Evolutionary conservation across 2,888 invertebrate species (phyloP).

Genomic region (Rhogogaster chlorosoma): DNA sequence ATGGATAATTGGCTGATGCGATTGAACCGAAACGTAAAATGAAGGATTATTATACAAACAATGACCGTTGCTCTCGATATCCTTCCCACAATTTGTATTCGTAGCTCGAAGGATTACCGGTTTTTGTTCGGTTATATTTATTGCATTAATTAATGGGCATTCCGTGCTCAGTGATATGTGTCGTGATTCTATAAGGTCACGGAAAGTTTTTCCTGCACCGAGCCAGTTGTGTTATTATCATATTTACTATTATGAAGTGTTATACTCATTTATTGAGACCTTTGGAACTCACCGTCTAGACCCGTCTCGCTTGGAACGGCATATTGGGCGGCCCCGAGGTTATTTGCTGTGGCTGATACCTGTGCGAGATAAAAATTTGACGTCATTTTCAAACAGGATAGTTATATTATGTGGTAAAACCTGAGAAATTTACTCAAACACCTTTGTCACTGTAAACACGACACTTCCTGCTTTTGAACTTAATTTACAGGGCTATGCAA

Average conservation of each 20-base stretch:
- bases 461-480: background rate
- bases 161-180: background rate
- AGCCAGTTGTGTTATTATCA: background rate
- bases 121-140: background rate
- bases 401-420: background rate
- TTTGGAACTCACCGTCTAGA: slow-evolving; percentile 66
- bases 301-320: slow-evolving; percentile 67
- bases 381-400: background rate
- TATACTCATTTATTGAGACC: background rate
- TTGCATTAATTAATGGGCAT: background rate
- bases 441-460: background rate
- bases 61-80: background rate
- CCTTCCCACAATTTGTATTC: background rate
- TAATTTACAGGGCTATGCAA: background rate
- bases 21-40: background rate
- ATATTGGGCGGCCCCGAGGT: slow-evolving; percentile 56
- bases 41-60: background rate
- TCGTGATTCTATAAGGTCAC: background rate
- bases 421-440: background rate
- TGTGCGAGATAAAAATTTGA: slow-evolving; percentile 52
- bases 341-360: slow-evolving; percentile 57
- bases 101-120: background rate
- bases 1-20: background rate
- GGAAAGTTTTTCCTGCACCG: background rate
- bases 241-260: background rate